Conservation (phyloP, 92 coral and sea anemone species). For the Epizoanthus illoricatus region DNA sequence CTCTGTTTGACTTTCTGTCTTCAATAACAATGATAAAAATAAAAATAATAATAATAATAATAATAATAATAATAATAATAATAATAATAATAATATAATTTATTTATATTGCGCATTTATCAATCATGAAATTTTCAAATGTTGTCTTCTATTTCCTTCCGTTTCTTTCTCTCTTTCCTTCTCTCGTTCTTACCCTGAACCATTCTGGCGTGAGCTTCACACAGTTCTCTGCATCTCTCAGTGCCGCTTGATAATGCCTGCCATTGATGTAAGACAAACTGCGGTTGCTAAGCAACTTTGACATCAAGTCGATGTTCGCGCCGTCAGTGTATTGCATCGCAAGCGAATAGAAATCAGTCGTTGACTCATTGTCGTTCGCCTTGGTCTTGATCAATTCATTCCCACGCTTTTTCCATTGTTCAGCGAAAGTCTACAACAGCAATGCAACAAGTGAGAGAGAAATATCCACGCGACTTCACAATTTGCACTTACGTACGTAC, state of each 20-base stretch:
- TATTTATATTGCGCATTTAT: too few species aligned
- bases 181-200: slow-evolving; percentile 19
- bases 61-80: too few species aligned
- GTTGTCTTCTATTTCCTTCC: too few species aligned
- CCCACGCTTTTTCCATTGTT: slow-evolving; percentile 33
- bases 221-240: slow-evolving; percentile 24
- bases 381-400: slow-evolving; percentile 15
- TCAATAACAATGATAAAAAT: too few species aligned
- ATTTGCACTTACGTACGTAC: too few species aligned
- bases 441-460: background rate
- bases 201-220: slow-evolving; percentile 29
- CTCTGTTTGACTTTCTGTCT: too few species aligned
- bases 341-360: slow-evolving; percentile 26
- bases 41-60: too few species aligned
- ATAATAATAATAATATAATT: too few species aligned
- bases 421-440: background rate
- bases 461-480: too few species aligned
- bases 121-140: too few species aligned
- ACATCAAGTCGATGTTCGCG: slow-evolving; percentile 22
- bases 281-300: slow-evolving; percentile 34
- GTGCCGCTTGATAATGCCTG: slow-evolving; percentile 4
- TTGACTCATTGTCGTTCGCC: background rate
- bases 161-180: too few species aligned
- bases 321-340: slow-evolving; percentile 30
- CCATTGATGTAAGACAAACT: slow-evolving; percentile 16